Percentiles rank a stretch among this genome's conserved stretches.
phyloP scores from a whole-genome alignment of 2,113 vertebrate species.

The Taxidea taxus region DNA sequence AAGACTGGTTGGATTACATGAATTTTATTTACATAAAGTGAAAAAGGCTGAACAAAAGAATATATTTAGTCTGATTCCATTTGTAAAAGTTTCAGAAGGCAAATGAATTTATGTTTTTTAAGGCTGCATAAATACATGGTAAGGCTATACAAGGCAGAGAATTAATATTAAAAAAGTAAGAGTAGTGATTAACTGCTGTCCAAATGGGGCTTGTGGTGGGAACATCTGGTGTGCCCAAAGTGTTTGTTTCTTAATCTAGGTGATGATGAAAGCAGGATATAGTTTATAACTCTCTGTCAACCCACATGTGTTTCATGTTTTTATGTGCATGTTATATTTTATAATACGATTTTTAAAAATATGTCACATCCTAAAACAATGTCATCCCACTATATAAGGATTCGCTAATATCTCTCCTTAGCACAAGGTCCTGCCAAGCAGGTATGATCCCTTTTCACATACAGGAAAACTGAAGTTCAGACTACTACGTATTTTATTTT shows the following conservation, averaged over 20 bases:
- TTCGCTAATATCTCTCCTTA: neutral
- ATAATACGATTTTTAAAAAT: neutral
- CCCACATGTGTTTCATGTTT: neutral
- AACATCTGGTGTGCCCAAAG: neutral
- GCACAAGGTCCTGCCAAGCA: neutral
- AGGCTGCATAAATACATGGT: neutral
- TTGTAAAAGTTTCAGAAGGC: neutral
- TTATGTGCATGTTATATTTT: neutral
- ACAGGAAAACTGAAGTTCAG: neutral
- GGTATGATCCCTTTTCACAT: neutral
- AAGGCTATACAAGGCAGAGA: neutral
- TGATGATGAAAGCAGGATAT: neutral
- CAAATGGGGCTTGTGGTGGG: neutral
- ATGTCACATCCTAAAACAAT: neutral
- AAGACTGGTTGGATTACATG: neutral
- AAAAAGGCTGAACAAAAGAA: neutral
- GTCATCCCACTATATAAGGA: neutral
- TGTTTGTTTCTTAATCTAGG: neutral
- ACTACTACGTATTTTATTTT: neutral
- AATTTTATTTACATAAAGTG: neutral
- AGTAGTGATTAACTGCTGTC: neutral
- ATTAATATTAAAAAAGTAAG: neutral
- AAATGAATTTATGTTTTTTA: neutral
- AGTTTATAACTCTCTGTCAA: neutral
- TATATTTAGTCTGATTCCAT: neutral